Evolutionary conservation across 2,888 invertebrate genomes (phyloP).

Genomic region (Limnephilus lunatus): DNA sequence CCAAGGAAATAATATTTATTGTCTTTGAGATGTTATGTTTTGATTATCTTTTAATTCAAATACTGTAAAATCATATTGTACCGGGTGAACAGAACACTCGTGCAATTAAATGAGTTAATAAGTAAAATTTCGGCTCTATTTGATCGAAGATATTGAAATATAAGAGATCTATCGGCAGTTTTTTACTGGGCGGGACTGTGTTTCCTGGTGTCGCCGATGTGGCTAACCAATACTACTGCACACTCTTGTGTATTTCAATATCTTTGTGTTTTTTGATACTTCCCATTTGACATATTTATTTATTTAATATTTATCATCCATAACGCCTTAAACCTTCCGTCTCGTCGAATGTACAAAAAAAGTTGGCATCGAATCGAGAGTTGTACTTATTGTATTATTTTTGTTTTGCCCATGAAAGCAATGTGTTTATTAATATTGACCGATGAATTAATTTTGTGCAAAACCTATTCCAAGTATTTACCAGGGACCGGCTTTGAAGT

Average conservation of each 20-base stretch:
- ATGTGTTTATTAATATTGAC: not conserved
- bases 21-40: slow-evolving; percentile 4
- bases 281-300: not conserved
- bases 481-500: not conserved
- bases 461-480: not conserved
- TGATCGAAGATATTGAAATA: too few species aligned
- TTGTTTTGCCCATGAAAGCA: not conserved
- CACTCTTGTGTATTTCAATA: too few species aligned
- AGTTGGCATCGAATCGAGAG: not conserved
- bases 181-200: too few species aligned
- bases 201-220: too few species aligned
- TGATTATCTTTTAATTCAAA: not conserved
- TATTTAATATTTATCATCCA: too few species aligned
- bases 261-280: too few species aligned
- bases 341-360: not conserved
- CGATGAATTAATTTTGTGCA: not conserved
- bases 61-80: not conserved
- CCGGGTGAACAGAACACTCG: not conserved
- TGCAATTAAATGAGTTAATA: not conserved
- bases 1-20: slow-evolving; percentile 19
- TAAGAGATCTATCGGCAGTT: too few species aligned
- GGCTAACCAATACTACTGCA: too few species aligned
- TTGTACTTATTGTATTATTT: not conserved
- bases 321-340: not conserved
- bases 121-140: not conserved